Base-by-base conservation (phyloP, 1,140 invertebrate genomes). In the Hypothenemus hampei region DNA sequence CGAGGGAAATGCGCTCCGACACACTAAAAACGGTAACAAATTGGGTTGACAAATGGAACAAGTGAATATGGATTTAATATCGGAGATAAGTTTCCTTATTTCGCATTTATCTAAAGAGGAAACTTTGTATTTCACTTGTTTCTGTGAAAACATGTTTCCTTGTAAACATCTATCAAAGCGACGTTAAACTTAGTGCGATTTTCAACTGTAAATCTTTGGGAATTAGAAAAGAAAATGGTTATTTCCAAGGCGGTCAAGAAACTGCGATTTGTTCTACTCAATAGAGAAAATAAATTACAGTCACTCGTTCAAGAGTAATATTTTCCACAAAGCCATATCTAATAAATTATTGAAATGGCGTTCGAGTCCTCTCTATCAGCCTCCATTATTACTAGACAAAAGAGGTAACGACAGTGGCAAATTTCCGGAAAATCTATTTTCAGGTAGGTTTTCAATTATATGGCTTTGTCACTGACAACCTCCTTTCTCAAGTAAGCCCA, bases 361-460 rank as follows among this genome's bases (percentile, higher is more conserved):
- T 20, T 49, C 10, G 39, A 49, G 46, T 49, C 19, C 46, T 49
- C 46, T 49, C 46, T 49, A 49, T 49, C 46, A 49, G 33, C 46
- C 11, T 49, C 24, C 46, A 22, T 37, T 49, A 49, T 49, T 37
- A 22, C 33, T 36, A 49, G 46, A 49, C 46, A 49, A 49, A 46
- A 49, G 46, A 35, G 23, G 46, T 49, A 49, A 49, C 26, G 55
- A 57, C 55, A 58, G 49, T 47, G 19, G 51, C 36, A 59, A 61
- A 61, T 61, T 61, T 61, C 45, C 56, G 39, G 56, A 53, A 53
- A 61, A 58, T 54, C 44, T 58, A 49, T 55, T 51, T 57, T 37
- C 56, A 61, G 50, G 55, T 58, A 43, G 44, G 55, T 58, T 52
- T 58, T 61, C 59, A 61, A 61, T 61, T 61, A 61, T 61, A 46